A percentile compares a stretch with the other conserved stretches of the same genome.
phyloP scores from a whole-genome alignment of 1,140 invertebrate genomes.

The Drosophila obscura region DNA sequence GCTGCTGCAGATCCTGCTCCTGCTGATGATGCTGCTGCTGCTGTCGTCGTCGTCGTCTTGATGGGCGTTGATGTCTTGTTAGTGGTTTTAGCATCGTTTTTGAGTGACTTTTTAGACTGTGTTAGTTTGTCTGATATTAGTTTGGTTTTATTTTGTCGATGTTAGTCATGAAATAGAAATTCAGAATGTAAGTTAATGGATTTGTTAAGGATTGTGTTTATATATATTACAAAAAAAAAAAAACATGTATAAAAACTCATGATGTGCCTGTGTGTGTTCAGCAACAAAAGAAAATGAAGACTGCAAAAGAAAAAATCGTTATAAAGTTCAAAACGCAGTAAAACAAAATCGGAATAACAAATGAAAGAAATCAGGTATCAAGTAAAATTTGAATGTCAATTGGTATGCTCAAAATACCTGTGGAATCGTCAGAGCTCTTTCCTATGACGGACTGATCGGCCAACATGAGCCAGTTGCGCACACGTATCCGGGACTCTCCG shows the following conservation, averaged over 20 bases:
- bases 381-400: constrained; percentile 4
- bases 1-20: constrained; percentile 19
- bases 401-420: constrained; percentile 60
- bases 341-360: constrained; percentile 8
- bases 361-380: constrained; percentile 14
- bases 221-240: constrained; percentile 13
- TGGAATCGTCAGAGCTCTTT: constrained; percentile 51
- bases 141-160: constrained; percentile 35
- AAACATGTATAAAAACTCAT: constrained; percentile 19
- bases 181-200: constrained; percentile 54
- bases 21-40: constrained; percentile 8
- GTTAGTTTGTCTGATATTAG: constrained; percentile 71
- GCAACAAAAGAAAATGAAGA: constrained; percentile 65
- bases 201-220: constrained; percentile 15
- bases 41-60: constrained; percentile 29
- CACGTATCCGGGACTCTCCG: constrained; percentile 75
- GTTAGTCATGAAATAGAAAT: constrained; percentile 65
- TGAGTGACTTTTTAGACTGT: constrained; percentile 64
- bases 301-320: constrained; percentile 74
- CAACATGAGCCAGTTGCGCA: constrained; percentile 82
- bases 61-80: constrained; percentile 50
- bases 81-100: constrained; percentile 65
- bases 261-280: constrained; percentile 43
- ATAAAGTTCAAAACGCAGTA: constrained; percentile 15
- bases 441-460: constrained; percentile 79